A percentile compares a stretch with the other conserved stretches of the same genome.
These are phyloP conservation scores for Trissolcus brochymenae DNA, from an alignment of 2,888 invertebrate genomes.

Conservation along the genomic window DNA sequence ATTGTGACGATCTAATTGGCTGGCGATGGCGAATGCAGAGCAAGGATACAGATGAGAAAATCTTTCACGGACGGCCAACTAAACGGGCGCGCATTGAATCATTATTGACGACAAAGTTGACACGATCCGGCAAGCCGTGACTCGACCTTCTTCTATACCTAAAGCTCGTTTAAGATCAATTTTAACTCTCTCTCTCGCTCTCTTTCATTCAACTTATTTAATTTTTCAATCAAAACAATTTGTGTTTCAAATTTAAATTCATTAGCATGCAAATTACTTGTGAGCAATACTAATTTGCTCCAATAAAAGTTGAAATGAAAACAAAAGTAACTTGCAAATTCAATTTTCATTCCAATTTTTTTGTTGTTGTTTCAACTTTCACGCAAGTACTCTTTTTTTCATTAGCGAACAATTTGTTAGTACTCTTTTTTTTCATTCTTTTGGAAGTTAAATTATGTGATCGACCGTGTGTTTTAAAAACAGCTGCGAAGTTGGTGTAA, in stretches of 20 bases:
- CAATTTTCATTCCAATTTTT: background rate
- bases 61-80: conserved; percentile 45
- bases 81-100: conserved; percentile 43
- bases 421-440: too few relatives aligned
- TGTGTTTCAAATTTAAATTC: conserved; percentile 1
- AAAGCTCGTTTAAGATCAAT: conserved; percentile 25
- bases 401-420: too few relatives aligned
- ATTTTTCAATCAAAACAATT: conserved; percentile 1
- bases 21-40: conserved; percentile 38
- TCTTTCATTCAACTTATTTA: background rate
- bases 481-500: conserved; percentile 2
- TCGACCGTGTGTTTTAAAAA: too few relatives aligned
- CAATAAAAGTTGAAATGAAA: background rate
- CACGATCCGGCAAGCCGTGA: conserved; percentile 29
- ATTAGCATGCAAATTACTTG: background rate
- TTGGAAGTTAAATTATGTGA: too few relatives aligned
- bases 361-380: background rate
- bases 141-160: conserved; percentile 50
- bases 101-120: conserved; percentile 49
- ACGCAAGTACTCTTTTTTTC: too few relatives aligned
- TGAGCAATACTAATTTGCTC: background rate
- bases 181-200: background rate
- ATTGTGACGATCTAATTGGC: conserved; percentile 32
- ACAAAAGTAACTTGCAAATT: background rate
- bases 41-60: conserved; percentile 52